A percentile compares a stretch with the other conserved stretches of the same genome.
Conservation (phyloP, 2,888 invertebrate species). For the Polyommatus iphigenia region DNA sequence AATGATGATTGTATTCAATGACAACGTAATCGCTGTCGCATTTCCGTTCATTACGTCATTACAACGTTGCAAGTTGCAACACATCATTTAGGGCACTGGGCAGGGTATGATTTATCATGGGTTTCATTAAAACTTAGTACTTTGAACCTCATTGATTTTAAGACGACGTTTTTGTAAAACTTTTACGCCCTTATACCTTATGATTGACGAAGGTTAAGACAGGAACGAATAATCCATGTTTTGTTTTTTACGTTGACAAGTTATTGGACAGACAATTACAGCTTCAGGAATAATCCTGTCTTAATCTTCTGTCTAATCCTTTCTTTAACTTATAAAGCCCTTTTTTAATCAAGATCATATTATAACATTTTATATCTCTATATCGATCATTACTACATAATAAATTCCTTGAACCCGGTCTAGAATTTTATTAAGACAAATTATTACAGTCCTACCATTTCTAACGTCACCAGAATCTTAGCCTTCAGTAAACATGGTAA, state of each 20-base stretch:
- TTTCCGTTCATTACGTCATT: conserved; percentile 3
- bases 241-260: too few relatives aligned
- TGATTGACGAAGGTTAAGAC: too few relatives aligned
- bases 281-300: too few relatives aligned
- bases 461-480: not conserved
- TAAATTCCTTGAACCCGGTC: not conserved
- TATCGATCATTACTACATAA: not conserved
- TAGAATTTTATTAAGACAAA: not conserved
- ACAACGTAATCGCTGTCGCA: conserved; percentile 5
- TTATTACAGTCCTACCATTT: not conserved
- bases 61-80: not conserved
- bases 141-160: not conserved
- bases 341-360: too few relatives aligned
- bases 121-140: not conserved
- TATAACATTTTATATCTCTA: too few relatives aligned
- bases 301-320: too few relatives aligned
- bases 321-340: too few relatives aligned
- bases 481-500: not conserved
- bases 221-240: too few relatives aligned
- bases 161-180: too few relatives aligned
- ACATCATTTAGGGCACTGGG: not conserved
- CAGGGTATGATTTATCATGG: not conserved
- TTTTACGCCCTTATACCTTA: too few relatives aligned
- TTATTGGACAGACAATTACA: too few relatives aligned
- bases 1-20: conserved; percentile 16